Base-by-base conservation (phyloP, 1,140 invertebrate species). In the Pemphigus obesinymphae region DNA sequence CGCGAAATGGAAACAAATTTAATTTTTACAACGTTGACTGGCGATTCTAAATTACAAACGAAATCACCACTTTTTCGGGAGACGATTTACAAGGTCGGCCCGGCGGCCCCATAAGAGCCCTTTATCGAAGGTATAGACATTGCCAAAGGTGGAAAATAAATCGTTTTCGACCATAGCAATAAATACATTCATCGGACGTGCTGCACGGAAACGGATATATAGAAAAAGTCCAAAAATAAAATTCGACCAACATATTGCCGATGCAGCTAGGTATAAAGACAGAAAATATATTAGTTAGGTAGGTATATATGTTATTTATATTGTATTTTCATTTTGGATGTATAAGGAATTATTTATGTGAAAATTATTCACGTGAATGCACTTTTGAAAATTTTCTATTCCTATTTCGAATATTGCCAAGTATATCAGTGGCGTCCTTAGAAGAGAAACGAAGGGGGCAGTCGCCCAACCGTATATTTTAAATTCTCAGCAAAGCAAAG, bases 181-280 rank as follows among this genome's bases (percentile, higher is more conserved):
- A 72, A 72, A 72, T n/a, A n/a, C 68, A 48, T 72, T 72, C 17
- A 48, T 72, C 26, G 68, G 26, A 72, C 68, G 68, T 70, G 66
- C 66, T n/a, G 37, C n/a, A n/a, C 34, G 66, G 13, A 72, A 72
- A 72, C 23, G 40, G 40, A 72, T 72, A 72, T 40, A 68, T 40
- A 68, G 20, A 34, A 66, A 34, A 34, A n/a, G 20, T n/a, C 31
- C 31, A 34, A 66, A 7, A 61, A 61, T 20, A 61, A 61, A 61
- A 31, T 61, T 17, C 58, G 29, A 1, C 29, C 13, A 2, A 31
- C 29, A 61, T 26, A n/a, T n/a, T 58, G 11, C n/a, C n/a, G 11
- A n/a, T n/a, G n/a, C n/a, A n/a, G n/a, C n/a, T n/a, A 58, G 5
- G 0, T 58, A 58, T 58, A 58, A 26, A 58, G 7, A 58, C 53